Conservation (phyloP, 2,113 vertebrate species). For the Labeo rohita region DNA sequence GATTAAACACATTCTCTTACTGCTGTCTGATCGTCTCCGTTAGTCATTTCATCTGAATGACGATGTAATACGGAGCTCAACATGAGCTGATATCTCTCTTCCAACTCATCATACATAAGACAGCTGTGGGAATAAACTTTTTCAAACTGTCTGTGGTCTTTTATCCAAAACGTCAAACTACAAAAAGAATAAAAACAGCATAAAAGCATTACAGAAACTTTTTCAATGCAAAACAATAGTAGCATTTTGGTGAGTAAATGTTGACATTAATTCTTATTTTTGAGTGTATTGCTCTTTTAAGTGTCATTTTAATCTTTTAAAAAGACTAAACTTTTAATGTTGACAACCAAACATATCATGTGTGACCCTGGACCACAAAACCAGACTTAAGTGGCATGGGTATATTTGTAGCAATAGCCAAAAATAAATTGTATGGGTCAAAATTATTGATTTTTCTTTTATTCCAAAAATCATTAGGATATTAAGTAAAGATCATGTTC, state of each 20-base stretch:
- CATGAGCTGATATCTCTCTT: neutral
- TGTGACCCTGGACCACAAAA: no score
- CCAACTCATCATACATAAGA: neutral
- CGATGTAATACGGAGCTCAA: neutral
- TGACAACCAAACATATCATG: neutral
- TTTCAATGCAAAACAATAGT: neutral
- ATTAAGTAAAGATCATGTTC: no score
- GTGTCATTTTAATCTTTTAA: neutral
- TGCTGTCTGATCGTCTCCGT: neutral
- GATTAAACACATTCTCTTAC: neutral
- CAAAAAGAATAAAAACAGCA: neutral
- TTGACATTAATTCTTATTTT: neutral
- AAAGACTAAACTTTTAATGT: neutral
- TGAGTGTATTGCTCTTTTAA: neutral
- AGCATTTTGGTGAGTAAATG: neutral
- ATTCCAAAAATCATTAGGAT: no score
- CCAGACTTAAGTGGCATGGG: no score
- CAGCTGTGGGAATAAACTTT: neutral
- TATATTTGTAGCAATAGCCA: no score
- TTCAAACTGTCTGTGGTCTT: neutral
- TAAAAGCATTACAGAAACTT: neutral
- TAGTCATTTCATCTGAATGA: neutral
- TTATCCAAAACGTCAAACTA: neutral
- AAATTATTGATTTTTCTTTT: no score
- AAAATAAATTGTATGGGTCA: no score